Percentiles rank a stretch among this genome's conserved stretches.
These are phyloP conservation scores for Grus americana DNA, from an alignment of 2,113 vertebrate species.

Conservation along the genomic window DNA sequence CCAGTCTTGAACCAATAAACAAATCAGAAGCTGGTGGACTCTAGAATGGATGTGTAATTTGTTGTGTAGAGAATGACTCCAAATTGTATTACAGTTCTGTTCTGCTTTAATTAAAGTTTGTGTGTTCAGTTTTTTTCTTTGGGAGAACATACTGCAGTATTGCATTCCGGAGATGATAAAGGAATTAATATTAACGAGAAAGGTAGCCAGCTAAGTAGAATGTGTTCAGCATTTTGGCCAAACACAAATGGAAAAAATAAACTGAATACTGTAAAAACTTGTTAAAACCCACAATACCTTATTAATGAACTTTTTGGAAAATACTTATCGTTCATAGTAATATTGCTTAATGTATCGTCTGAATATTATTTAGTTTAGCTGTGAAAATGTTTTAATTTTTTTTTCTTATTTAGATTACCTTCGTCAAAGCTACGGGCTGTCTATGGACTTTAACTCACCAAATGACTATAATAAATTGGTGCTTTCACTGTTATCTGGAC, in stretches of 20 bases:
- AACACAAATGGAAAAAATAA: not conserved
- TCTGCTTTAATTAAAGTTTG: not conserved
- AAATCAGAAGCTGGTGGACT: not conserved
- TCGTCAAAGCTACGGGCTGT: constrained; percentile 98
- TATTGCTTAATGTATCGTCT: not conserved
- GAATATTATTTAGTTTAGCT: not conserved
- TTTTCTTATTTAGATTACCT: constrained; percentile 87
- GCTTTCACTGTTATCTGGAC: constrained; percentile 97
- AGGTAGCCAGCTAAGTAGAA: not conserved
- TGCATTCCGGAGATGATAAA: not conserved
- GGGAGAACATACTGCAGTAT: not conserved
- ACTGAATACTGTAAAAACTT: not conserved
- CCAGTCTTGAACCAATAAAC: not conserved
- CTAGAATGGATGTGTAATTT: not conserved
- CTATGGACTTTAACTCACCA: constrained; percentile 92
- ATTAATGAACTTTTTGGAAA: not conserved
- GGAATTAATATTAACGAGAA: not conserved
- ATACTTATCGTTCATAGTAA: not conserved
- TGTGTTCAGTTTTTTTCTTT: not conserved
- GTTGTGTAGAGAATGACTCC: not conserved
- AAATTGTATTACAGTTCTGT: not conserved
- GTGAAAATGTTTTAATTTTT: not conserved
- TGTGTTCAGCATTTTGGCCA: not conserved
- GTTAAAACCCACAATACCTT: not conserved
- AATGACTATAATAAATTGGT: constrained; percentile 99